Conservation (phyloP, 1,140 invertebrate species). For the Bactericera cockerelli region DNA sequence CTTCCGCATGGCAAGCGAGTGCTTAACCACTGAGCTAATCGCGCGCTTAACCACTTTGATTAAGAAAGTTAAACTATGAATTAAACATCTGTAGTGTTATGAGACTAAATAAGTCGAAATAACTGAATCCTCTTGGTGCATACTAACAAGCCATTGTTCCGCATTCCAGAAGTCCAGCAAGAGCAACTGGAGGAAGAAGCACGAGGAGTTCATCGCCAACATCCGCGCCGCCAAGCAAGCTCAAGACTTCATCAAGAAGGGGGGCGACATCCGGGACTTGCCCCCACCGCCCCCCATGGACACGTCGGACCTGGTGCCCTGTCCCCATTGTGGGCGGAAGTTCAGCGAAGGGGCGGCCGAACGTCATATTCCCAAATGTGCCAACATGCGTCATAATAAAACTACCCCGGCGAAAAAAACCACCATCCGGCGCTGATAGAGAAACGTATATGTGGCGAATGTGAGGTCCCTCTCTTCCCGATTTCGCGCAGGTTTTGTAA, state of each 20-base stretch:
- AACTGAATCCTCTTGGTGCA: too few relatives aligned
- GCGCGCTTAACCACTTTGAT: too few relatives aligned
- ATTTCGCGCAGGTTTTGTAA: too few relatives aligned
- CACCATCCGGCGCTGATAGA: not conserved
- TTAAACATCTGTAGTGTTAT: too few relatives aligned
- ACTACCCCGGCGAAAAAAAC: slow-evolving; percentile 31
- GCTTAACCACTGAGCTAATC: too few relatives aligned
- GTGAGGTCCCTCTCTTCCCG: too few relatives aligned
- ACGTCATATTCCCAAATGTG: slow-evolving; percentile 86
- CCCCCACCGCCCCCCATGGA: slow-evolving; percentile 75
- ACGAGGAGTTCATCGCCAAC: slow-evolving; percentile 80
- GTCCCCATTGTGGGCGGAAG: slow-evolving; percentile 74
- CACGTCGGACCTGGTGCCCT: slow-evolving; percentile 78
- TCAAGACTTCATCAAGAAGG: slow-evolving; percentile 66
- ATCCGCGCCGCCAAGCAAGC: slow-evolving; percentile 79
- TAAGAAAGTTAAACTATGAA: too few relatives aligned
- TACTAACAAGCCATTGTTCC: too few relatives aligned
- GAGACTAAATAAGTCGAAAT: too few relatives aligned
- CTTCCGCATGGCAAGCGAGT: too few relatives aligned
- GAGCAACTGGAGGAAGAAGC: slow-evolving; percentile 75
- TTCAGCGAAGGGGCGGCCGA: slow-evolving; percentile 78
- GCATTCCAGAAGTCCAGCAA: slow-evolving; percentile 36
- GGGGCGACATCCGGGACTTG: slow-evolving; percentile 70
- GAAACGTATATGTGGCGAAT: too few relatives aligned
- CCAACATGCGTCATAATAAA: slow-evolving; percentile 66